Evolutionary conservation across 35 echinoderm and acorn worm species (phyloP).

Genomic region (Holothuria glaberrima): DNA sequence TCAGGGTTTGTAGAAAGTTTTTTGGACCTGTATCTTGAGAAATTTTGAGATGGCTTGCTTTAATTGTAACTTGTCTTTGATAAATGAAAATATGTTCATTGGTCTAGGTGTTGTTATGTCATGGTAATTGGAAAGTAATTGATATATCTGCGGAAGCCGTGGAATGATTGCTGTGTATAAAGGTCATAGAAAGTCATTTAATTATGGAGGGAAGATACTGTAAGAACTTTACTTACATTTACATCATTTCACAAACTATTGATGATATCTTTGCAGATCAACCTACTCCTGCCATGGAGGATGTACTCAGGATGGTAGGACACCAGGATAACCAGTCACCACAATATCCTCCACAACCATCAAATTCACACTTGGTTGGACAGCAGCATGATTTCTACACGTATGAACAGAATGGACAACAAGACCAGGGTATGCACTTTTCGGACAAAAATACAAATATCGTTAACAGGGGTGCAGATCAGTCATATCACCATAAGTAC

Average conservation of each 20-base stretch:
- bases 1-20: no score
- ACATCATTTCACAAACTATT: not conserved
- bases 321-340: slow-evolving; percentile 17
- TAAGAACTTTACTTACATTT: no score
- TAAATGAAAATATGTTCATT: no score
- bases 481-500: slow-evolving; percentile 53
- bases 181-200: no score
- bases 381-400: not conserved
- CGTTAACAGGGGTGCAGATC: not conserved
- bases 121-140: no score
- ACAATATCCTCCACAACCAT: not conserved
- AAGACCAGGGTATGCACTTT: slow-evolving; percentile 32
- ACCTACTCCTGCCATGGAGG: slow-evolving; percentile 46
- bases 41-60: no score
- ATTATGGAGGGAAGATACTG: no score
- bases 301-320: slow-evolving; percentile 81
- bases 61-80: no score
- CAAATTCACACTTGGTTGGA: slow-evolving; percentile 1
- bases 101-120: no score
- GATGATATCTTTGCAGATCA: not conserved
- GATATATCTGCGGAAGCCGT: no score
- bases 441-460: slow-evolving; percentile 71
- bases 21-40: no score
- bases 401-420: not conserved
- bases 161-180: no score